A percentile compares a stretch with the other conserved stretches of the same genome.
These are phyloP conservation scores for Micrasema longulum DNA, from an alignment of 1,140 invertebrate species.

Conservation along the genomic window DNA sequence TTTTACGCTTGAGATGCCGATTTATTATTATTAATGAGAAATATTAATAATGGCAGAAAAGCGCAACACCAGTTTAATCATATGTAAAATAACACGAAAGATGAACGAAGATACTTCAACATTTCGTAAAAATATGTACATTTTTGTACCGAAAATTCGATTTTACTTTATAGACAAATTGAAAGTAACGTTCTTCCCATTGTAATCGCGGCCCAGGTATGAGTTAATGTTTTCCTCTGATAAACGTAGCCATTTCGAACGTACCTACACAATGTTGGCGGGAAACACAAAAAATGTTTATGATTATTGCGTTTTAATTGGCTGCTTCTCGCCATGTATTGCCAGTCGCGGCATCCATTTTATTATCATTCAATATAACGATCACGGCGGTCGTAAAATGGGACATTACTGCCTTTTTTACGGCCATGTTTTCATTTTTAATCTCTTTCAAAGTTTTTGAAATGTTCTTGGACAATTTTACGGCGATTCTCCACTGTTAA, in stretches of 20 bases:
- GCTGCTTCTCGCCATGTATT: constrained; percentile 9
- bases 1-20: too few relatives aligned
- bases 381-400: constrained; percentile 19
- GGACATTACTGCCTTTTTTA: constrained; percentile 14
- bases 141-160: too few relatives aligned
- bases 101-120: too few relatives aligned
- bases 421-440: constrained; percentile 43
- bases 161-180: too few relatives aligned
- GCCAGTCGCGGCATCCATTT: neutral
- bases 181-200: too few relatives aligned
- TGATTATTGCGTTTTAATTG: constrained; percentile 34
- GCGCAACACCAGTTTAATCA: too few relatives aligned
- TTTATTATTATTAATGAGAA: too few relatives aligned
- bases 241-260: constrained; percentile 6
- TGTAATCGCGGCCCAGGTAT: too few relatives aligned
- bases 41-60: too few relatives aligned
- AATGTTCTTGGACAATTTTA: constrained; percentile 44
- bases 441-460: constrained; percentile 38
- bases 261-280: neutral
- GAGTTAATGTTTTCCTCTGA: neutral
- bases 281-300: constrained; percentile 26
- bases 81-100: too few relatives aligned
- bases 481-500: neutral
- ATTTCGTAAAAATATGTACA: too few relatives aligned
- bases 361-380: constrained; percentile 26